Evolutionary conservation across 1,140 invertebrate species (phyloP).

Genomic region (Homalodisca vitripennis): DNA sequence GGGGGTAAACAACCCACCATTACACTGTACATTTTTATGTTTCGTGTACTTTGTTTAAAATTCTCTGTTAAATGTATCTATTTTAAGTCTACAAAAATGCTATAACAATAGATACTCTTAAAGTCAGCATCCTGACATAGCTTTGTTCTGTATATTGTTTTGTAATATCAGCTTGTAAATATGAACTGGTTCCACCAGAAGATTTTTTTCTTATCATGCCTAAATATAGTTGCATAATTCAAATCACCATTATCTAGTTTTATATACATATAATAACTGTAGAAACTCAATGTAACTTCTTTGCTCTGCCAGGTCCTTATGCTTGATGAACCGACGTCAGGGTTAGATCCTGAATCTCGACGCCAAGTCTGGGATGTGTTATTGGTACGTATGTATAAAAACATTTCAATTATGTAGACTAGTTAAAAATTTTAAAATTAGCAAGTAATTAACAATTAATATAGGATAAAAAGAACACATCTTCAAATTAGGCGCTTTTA

Average conservation of each 20-base stretch:
- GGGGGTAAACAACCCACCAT: too few species aligned
- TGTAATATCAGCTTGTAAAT: not conserved
- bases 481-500: not conserved
- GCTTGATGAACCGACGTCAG: conserved; percentile 91
- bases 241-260: not conserved
- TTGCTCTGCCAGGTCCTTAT: conserved; percentile 56
- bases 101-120: too few species aligned
- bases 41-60: too few species aligned
- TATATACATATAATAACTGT: not conserved
- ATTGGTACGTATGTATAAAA: conserved; percentile 45
- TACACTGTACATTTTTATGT: too few species aligned
- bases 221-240: not conserved
- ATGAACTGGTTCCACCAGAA: not conserved
- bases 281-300: not conserved
- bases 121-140: not conserved
- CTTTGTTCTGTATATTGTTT: not conserved
- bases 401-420: not conserved
- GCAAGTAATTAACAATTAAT: not conserved
- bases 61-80: too few species aligned
- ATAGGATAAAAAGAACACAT: not conserved
- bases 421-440: not conserved
- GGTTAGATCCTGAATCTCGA: conserved; percentile 92
- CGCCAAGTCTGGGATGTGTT: conserved; percentile 87
- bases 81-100: too few species aligned
- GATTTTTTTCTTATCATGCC: not conserved